Conservation (phyloP, 2,113 vertebrate genomes). For the Amphiprion ocellaris region DNA sequence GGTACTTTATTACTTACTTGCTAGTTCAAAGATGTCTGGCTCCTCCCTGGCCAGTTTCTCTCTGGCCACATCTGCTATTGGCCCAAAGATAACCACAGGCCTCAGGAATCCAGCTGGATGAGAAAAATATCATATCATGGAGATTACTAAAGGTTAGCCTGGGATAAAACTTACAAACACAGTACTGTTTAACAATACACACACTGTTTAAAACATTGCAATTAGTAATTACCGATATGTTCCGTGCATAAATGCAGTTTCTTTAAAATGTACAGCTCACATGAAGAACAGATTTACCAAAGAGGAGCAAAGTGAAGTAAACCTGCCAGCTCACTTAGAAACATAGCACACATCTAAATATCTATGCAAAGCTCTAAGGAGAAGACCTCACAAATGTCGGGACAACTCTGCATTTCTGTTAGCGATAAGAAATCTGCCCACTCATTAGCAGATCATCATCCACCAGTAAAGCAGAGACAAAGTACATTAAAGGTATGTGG, state of each 20-base stretch:
- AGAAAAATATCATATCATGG: conserved; percentile 23
- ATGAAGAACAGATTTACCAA: not conserved
- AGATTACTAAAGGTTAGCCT: conserved; percentile 1
- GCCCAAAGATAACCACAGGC: conserved; percentile 97
- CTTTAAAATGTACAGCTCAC: not conserved
- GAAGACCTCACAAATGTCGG: not conserved
- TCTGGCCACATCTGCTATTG: conserved; percentile 95
- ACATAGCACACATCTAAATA: not conserved
- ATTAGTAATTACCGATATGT: not conserved
- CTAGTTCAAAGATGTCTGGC: conserved; percentile 95
- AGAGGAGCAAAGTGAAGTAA: not conserved
- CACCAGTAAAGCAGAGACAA: not conserved
- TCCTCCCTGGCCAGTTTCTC: conserved; percentile 96
- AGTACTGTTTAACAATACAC: not conserved
- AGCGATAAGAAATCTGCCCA: not conserved
- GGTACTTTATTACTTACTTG: conserved; percentile 88
- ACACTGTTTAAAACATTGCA: not conserved
- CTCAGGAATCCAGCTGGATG: conserved; percentile 94
- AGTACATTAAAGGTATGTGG: not conserved
- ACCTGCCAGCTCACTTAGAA: not conserved
- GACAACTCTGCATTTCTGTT: not conserved
- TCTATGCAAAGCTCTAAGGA: not conserved
- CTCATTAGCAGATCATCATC: not conserved
- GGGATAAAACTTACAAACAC: not conserved
- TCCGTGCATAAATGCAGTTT: not conserved